A percentile compares a stretch with the other conserved stretches of the same genome.
phyloP scores from a whole-genome alignment of 1,140 invertebrate species.

The Diorhabda sublineata region DNA sequence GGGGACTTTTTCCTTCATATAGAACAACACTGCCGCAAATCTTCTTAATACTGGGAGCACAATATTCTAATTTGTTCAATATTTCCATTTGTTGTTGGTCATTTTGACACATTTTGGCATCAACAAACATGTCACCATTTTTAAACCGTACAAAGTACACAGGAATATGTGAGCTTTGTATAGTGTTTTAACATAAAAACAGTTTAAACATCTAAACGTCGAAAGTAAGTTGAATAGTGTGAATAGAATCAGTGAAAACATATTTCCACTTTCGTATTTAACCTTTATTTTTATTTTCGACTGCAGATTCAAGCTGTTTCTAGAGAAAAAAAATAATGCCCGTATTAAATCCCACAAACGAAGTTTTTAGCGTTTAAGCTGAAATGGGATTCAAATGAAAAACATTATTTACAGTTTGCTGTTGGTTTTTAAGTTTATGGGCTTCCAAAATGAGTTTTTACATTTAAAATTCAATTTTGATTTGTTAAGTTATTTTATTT shows the following conservation, averaged over 20 bases:
- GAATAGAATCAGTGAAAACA: neutral
- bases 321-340: neutral
- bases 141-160: too few species aligned
- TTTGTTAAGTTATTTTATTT: too few species aligned
- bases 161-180: too few species aligned
- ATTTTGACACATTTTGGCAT: too few species aligned
- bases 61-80: too few species aligned
- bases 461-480: neutral
- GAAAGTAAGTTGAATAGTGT: neutral
- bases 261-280: neutral
- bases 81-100: too few species aligned
- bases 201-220: too few species aligned
- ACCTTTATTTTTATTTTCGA: neutral
- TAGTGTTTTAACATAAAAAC: too few species aligned
- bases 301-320: neutral
- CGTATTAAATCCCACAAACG: neutral
- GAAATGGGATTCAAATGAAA: neutral
- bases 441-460: neutral
- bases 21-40: too few species aligned
- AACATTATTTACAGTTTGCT: neutral
- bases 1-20: too few species aligned
- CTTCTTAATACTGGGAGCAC: too few species aligned
- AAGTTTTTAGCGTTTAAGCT: neutral
- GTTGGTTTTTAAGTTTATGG: neutral
- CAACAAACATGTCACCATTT: too few species aligned